phyloP scores from a whole-genome alignment of 2,888 invertebrate genomes.

The Ophonus ardosiacus region DNA sequence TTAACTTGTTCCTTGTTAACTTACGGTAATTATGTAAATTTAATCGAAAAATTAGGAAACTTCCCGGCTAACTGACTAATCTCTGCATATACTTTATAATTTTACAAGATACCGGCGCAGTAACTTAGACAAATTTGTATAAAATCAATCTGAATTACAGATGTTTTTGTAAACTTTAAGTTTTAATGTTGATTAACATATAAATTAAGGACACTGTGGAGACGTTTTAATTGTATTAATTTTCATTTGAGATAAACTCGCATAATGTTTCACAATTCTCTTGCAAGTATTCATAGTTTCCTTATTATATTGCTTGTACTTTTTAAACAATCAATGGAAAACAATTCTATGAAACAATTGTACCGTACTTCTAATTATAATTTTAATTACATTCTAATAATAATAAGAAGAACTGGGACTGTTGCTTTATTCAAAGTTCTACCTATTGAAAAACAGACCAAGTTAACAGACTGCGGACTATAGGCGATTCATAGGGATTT shows the following conservation, averaged over 20 bases:
- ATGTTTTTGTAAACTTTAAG: slow-evolving; percentile 52
- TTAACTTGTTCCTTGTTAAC: slow-evolving; percentile 46
- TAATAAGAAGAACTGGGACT: no score
- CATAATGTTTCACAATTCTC: not conserved
- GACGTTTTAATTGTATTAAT: slow-evolving; percentile 15
- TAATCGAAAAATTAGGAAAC: slow-evolving; percentile 54
- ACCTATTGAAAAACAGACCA: no score
- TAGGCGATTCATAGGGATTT: no score
- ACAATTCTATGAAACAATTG: not conserved
- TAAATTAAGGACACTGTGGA: slow-evolving; percentile 23
- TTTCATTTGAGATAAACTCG: not conserved
- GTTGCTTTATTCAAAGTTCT: no score
- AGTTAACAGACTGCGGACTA: no score
- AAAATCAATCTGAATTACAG: slow-evolving; percentile 52
- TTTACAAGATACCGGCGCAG: slow-evolving; percentile 33
- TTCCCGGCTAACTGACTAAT: slow-evolving; percentile 38
- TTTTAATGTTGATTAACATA: slow-evolving; percentile 39
- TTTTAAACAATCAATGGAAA: not conserved
- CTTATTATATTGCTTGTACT: not conserved
- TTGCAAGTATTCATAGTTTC: not conserved
- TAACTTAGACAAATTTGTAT: slow-evolving; percentile 49
- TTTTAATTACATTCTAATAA: no score
- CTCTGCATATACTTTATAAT: slow-evolving; percentile 50
- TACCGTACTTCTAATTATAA: not conserved
- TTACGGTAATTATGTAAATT: slow-evolving; percentile 59